Conservation (phyloP, 2,888 invertebrate species). For the Trichopria drosophilae region DNA sequence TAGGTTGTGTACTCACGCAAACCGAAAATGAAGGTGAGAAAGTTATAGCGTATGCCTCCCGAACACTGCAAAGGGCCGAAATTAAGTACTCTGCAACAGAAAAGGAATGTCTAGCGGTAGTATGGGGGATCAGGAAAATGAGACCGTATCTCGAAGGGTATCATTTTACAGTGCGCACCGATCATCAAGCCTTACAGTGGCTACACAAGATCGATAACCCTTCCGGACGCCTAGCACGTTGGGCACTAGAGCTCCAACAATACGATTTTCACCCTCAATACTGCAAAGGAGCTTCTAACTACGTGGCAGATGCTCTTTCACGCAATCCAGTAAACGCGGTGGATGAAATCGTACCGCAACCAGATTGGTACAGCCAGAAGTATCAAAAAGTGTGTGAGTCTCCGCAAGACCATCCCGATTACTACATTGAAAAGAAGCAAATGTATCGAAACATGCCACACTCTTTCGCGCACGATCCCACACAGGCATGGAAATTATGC, state of each 20-base stretch:
- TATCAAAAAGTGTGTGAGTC: too few relatives aligned
- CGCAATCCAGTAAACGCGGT: too few relatives aligned
- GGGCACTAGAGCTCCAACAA: slow-evolving; percentile 17
- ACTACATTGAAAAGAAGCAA: too few relatives aligned
- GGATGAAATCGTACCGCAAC: too few relatives aligned
- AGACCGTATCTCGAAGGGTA: slow-evolving; percentile 37
- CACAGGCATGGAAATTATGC: too few relatives aligned
- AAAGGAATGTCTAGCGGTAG: slow-evolving; percentile 38
- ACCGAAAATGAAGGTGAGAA: too few relatives aligned
- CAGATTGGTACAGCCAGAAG: too few relatives aligned
- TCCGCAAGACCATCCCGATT: too few relatives aligned
- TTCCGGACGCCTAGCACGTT: slow-evolving; percentile 20
- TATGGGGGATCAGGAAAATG: slow-evolving; percentile 35
- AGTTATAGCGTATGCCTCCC: slow-evolving; percentile 1
- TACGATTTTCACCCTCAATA: slow-evolving; percentile 21
- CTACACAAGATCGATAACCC: slow-evolving; percentile 35
- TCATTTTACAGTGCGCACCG: slow-evolving; percentile 37
- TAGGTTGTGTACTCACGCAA: too few relatives aligned
- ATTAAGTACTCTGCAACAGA: slow-evolving; percentile 30
- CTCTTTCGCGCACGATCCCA: too few relatives aligned
- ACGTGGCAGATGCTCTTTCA: slow-evolving; percentile 28
- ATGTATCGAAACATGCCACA: too few relatives aligned
- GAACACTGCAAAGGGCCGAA: slow-evolving; percentile 11
- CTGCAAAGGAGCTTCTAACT: slow-evolving; percentile 2
- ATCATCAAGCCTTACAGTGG: slow-evolving; percentile 39